Percentiles rank a stretch among this genome's conserved stretches.
Conservation (phyloP, 2,113 vertebrate species). For the Seriola rivoliana region DNA sequence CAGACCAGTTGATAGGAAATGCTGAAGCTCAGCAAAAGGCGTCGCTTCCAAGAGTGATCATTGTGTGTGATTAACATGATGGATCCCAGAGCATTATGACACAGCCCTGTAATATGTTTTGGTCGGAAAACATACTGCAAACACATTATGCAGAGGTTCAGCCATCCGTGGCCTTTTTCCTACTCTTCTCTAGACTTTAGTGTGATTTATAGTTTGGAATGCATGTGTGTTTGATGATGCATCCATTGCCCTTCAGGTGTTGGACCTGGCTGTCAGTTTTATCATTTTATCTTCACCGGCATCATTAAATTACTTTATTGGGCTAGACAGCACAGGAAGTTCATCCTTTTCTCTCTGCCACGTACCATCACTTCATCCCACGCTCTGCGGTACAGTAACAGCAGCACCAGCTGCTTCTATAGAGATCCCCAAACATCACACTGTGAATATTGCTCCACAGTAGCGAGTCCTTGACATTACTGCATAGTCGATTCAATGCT, state of each 20-base stretch:
- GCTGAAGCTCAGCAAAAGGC: conserved; percentile 38
- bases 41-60: conserved; percentile 59
- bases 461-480: conserved; percentile 19
- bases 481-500: conserved; percentile 13
- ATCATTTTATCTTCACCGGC: conserved; percentile 61
- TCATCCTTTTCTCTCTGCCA: conserved; percentile 49
- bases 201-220: conserved; percentile 59
- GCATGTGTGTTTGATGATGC: conserved; percentile 42
- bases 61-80: conserved; percentile 60
- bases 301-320: conserved; percentile 65
- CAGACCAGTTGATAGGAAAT: conserved; percentile 46
- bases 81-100: conserved; percentile 50
- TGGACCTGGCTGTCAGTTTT: conserved; percentile 54
- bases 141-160: conserved; percentile 59
- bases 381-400: neutral
- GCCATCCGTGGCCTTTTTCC: conserved; percentile 30
- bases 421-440: conserved; percentile 24
- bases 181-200: conserved; percentile 12
- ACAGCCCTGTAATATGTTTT: conserved; percentile 46
- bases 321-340: conserved; percentile 44
- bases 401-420: conserved; percentile 38
- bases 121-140: conserved; percentile 52
- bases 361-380: conserved; percentile 22
- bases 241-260: conserved; percentile 72
- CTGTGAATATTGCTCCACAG: conserved; percentile 6